A percentile compares a stretch with the other conserved stretches of the same genome.
phyloP scores from a whole-genome alignment of 2,797 vertebrate species.

The Lutjanus campechanus region DNA sequence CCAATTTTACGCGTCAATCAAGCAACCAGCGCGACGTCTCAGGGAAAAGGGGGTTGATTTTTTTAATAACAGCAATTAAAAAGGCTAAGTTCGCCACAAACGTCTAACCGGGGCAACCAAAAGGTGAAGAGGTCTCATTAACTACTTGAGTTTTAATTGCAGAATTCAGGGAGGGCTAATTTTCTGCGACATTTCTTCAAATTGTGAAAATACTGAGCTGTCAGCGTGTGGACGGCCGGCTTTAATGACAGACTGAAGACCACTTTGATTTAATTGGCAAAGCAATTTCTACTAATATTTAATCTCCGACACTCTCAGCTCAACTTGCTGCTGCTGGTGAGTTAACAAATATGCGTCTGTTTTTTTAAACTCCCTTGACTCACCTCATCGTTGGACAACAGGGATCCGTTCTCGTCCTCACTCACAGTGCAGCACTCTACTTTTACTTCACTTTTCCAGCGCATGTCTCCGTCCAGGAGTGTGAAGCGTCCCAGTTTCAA shows the following conservation, averaged over 20 bases:
- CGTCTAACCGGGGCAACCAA: constrained; percentile 80
- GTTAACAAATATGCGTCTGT: no score
- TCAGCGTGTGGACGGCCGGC: constrained; percentile 45
- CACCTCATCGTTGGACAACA: constrained; percentile 88
- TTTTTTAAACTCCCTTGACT: constrained; percentile 45
- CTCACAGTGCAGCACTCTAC: constrained; percentile 85
- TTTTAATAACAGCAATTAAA: constrained; percentile 93
- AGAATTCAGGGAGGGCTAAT: constrained; percentile 81
- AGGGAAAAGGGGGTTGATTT: constrained; percentile 83
- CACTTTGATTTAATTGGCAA: constrained; percentile 63
- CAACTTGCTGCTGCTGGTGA: background rate
- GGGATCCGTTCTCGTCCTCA: constrained; percentile 83
- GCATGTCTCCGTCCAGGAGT: constrained; percentile 84
- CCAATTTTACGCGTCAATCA: constrained; percentile 86
- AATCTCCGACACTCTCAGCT: constrained; percentile 1
- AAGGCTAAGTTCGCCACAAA: constrained; percentile 83
- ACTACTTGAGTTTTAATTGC: constrained; percentile 91
- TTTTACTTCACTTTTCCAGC: constrained; percentile 93
- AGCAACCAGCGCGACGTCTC: constrained; percentile 70
- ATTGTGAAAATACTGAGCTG: constrained; percentile 79
- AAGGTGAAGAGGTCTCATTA: constrained; percentile 91
- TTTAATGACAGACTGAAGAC: constrained; percentile 44
- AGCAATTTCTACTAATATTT: constrained; percentile 51
- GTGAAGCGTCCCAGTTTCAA: background rate
- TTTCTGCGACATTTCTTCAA: constrained; percentile 84